Evolutionary conservation across 2,888 invertebrate genomes (phyloP).

Genomic region (Auanema sp.): DNA sequence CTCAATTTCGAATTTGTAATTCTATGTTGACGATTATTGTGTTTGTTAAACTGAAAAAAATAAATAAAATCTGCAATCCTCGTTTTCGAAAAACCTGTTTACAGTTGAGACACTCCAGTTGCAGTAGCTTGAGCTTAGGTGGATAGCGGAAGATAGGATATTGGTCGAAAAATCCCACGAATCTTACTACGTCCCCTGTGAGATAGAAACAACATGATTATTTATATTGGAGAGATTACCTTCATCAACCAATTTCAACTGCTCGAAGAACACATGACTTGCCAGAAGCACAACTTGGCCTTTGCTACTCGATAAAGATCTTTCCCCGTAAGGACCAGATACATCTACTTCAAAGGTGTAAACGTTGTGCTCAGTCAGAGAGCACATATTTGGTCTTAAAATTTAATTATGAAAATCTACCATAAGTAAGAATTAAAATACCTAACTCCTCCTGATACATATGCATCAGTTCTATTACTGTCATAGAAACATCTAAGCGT

Average conservation of each 20-base stretch:
- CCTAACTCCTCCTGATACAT: constrained; percentile 15
- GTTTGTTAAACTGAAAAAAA: constrained; percentile 16
- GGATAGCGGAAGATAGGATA: constrained; percentile 60
- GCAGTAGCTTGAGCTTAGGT: constrained; percentile 47
- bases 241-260: constrained; percentile 48
- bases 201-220: no score
- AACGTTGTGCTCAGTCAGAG: constrained; percentile 48
- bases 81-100: constrained; percentile 36
- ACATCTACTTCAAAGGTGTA: constrained; percentile 59
- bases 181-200: constrained; percentile 55
- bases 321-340: constrained; percentile 56
- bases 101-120: constrained; percentile 55
- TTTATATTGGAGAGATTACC: constrained; percentile 21
- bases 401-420: background rate
- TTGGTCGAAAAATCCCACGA: constrained; percentile 55
- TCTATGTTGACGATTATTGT: constrained; percentile 8
- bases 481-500: constrained; percentile 58
- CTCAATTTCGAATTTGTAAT: constrained; percentile 34
- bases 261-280: constrained; percentile 44
- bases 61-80: background rate
- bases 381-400: constrained; percentile 41
- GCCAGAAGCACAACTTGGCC: constrained; percentile 48
- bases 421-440: background rate
- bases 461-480: constrained; percentile 26
- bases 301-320: constrained; percentile 43